A percentile compares a stretch with the other conserved stretches of the same genome.
Conservation (phyloP, 2,888 invertebrate genomes). For the Glyphotaelius pellucidus region DNA sequence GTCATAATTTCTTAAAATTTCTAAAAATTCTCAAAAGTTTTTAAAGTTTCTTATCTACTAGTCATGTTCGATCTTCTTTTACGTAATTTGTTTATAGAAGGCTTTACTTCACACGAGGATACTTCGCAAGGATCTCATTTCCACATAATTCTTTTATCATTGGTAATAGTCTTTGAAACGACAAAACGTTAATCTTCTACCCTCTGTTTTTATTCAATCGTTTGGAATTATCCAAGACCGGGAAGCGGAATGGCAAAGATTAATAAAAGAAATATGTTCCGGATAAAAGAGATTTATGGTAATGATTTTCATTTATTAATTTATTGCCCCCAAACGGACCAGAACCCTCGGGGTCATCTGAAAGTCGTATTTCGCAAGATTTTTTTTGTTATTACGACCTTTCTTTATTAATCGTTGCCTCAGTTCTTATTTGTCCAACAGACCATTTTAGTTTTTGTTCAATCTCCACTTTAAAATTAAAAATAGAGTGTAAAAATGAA, state of each 20-base stretch:
- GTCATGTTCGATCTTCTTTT: no score
- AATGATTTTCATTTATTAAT: constrained; percentile 41
- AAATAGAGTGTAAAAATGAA: no score
- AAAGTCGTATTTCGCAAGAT: background rate
- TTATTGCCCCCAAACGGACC: constrained; percentile 2
- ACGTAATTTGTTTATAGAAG: no score
- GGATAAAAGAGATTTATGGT: constrained; percentile 23
- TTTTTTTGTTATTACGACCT: background rate
- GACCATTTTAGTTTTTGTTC: no score
- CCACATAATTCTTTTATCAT: background rate
- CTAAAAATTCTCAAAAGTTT: no score
- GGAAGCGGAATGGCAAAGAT: constrained; percentile 20
- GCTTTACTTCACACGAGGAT: no score
- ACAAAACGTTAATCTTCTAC: background rate
- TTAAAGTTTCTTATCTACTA: no score
- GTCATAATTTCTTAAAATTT: no score
- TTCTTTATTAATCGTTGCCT: background rate
- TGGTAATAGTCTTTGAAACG: background rate
- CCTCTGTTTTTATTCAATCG: background rate
- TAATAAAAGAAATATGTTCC: constrained; percentile 40
- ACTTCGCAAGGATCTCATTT: no score
- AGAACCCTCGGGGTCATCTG: background rate
- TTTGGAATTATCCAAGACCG: constrained; percentile 3
- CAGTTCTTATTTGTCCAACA: no score
- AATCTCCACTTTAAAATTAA: no score